phyloP scores from a whole-genome alignment of 2,797 vertebrate genomes.

The Passerculus sandwichensis region DNA sequence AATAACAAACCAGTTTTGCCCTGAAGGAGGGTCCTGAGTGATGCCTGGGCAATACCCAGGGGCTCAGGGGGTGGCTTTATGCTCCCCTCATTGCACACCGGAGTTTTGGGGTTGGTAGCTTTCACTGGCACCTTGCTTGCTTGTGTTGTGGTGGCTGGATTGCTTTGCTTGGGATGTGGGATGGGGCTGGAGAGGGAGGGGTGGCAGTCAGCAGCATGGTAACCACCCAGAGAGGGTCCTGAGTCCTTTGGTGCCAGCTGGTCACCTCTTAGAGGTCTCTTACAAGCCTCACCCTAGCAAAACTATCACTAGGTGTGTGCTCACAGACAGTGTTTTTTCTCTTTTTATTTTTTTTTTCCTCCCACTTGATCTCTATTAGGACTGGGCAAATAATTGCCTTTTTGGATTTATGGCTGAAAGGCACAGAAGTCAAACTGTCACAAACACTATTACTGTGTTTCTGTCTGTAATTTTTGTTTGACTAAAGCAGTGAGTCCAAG shows the following conservation, averaged over 20 bases:
- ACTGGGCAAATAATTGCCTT: background rate
- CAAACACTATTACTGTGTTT: background rate
- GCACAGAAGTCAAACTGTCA: background rate
- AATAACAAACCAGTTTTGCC: background rate
- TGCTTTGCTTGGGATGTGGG: background rate
- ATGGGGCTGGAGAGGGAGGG: background rate
- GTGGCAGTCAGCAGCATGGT: background rate
- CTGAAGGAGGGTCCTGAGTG: background rate
- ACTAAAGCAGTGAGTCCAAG: background rate
- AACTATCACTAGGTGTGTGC: background rate
- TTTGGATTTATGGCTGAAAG: background rate
- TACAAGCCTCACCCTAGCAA: background rate
- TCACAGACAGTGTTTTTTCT: background rate
- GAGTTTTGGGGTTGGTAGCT: background rate
- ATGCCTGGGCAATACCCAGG: fast-evolving
- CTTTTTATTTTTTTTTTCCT: background rate
- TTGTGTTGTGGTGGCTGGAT: background rate
- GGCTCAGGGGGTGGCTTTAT: fast-evolving
- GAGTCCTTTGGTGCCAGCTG: background rate
- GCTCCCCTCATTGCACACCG: background rate
- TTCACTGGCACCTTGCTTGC: background rate
- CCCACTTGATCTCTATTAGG: background rate
- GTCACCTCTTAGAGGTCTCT: background rate
- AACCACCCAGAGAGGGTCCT: fast-evolving
- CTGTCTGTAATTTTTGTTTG: background rate